Conservation (phyloP, 2,797 vertebrate genomes). For the Phataginus tricuspis region DNA sequence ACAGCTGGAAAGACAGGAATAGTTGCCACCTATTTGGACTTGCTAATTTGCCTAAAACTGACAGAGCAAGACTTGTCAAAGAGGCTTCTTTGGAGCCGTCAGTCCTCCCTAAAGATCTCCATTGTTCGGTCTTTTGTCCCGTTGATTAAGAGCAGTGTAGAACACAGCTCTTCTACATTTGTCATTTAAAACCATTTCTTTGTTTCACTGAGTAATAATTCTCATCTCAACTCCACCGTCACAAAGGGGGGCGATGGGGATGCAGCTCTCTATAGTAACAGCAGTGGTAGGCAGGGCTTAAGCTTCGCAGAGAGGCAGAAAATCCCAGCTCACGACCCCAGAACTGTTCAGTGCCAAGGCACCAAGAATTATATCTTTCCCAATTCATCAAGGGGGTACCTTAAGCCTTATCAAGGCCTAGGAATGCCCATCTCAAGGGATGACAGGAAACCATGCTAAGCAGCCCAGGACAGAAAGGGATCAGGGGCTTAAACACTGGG, state of each 20-base stretch:
- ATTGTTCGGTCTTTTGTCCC: constrained; percentile 44
- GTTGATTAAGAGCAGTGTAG: constrained; percentile 36
- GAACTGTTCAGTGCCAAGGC: rapidly evolving
- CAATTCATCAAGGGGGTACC: not conserved
- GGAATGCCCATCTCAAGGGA: not conserved
- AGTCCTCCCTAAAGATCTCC: constrained; percentile 56
- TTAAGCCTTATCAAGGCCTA: not conserved
- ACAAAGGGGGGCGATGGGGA: not conserved
- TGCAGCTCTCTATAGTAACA: not conserved
- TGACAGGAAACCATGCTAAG: not conserved
- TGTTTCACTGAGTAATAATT: constrained; percentile 37
- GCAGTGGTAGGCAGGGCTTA: not conserved
- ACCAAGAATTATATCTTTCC: not conserved
- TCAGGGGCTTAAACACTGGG: not conserved
- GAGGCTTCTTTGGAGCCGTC: constrained; percentile 48
- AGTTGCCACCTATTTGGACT: constrained; percentile 61
- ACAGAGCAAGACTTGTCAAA: constrained; percentile 49
- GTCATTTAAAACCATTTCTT: constrained; percentile 55
- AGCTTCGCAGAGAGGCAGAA: not conserved
- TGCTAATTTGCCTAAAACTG: constrained; percentile 71
- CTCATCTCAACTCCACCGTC: not conserved
- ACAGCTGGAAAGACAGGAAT: constrained; percentile 60
- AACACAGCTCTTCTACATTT: not conserved
- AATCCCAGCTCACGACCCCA: not conserved
- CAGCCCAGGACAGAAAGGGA: not conserved